Conservation (phyloP, 2,888 invertebrate genomes). For the Aleiodes leptofemur region DNA sequence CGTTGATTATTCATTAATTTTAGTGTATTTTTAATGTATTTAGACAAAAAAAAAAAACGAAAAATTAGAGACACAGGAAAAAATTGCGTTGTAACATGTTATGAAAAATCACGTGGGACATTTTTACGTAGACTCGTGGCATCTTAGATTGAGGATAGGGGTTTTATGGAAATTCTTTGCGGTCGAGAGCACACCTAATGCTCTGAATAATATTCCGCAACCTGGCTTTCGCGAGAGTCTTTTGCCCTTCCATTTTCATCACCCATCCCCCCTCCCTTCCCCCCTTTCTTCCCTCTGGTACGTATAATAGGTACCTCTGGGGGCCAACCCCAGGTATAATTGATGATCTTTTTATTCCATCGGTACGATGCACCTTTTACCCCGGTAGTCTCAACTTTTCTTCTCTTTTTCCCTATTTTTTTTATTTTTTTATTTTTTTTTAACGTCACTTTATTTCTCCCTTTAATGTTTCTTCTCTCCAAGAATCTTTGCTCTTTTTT, state of each 20-base stretch:
- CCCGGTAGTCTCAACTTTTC: conserved; percentile 36
- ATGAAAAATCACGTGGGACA: conserved; percentile 19
- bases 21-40: neutral
- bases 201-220: conserved; percentile 72
- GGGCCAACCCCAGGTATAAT: conserved; percentile 60
- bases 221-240: conserved; percentile 56
- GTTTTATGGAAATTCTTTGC: conserved; percentile 71
- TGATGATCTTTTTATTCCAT: conserved; percentile 71
- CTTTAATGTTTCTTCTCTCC: conserved; percentile 7
- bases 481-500: no score
- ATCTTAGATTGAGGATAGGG: conserved; percentile 68
- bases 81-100: conserved; percentile 5
- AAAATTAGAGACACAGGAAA: conserved; percentile 7
- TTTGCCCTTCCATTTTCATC: neutral
- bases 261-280: conserved; percentile 20
- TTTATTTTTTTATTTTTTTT: conserved; percentile 44
- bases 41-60: no score
- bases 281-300: neutral
- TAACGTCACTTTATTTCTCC: conserved; percentile 30
- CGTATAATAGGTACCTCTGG: conserved; percentile 53
- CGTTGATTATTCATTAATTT: no score
- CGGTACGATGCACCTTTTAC: conserved; percentile 63
- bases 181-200: conserved; percentile 69
- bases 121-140: conserved; percentile 39
- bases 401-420: no score